Evolutionary conservation across 2,797 vertebrate genomes (phyloP).

Genomic region (Eulemur mongoz): DNA sequence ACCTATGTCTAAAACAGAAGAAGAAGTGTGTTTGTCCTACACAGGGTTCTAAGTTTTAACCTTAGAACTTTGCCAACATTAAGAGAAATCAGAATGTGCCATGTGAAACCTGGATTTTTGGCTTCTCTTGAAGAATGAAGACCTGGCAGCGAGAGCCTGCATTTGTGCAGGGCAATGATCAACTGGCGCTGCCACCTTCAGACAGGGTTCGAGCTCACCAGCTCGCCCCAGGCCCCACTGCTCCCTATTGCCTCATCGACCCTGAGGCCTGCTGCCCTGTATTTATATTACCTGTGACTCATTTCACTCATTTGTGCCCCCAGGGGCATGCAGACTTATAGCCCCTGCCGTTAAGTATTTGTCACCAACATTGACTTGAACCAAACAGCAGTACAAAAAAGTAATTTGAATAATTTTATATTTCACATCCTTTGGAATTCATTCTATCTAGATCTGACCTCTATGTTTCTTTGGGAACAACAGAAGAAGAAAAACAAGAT

Average conservation of each 20-base stretch:
- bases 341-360: background rate
- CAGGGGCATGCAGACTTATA: background rate
- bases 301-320: background rate
- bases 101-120: background rate
- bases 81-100: background rate
- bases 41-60: background rate
- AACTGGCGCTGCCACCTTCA: background rate
- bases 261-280: no score
- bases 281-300: background rate
- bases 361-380: background rate
- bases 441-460: background rate
- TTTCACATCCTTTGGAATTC: background rate
- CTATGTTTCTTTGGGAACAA: background rate
- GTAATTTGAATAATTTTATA: background rate
- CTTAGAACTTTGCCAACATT: background rate
- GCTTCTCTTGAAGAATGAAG: background rate
- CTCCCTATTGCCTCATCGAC: background rate
- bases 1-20: background rate
- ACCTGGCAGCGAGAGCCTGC: background rate
- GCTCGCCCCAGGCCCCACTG: background rate
- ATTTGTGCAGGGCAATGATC: fast-evolving
- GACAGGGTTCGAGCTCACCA: background rate
- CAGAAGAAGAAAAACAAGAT: background rate
- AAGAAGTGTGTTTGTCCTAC: background rate
- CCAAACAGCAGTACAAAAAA: background rate